Percentiles rank a stretch among this genome's conserved stretches.
phyloP scores from a whole-genome alignment of 2,797 vertebrate species.

The Pyrocephalus nanus region DNA sequence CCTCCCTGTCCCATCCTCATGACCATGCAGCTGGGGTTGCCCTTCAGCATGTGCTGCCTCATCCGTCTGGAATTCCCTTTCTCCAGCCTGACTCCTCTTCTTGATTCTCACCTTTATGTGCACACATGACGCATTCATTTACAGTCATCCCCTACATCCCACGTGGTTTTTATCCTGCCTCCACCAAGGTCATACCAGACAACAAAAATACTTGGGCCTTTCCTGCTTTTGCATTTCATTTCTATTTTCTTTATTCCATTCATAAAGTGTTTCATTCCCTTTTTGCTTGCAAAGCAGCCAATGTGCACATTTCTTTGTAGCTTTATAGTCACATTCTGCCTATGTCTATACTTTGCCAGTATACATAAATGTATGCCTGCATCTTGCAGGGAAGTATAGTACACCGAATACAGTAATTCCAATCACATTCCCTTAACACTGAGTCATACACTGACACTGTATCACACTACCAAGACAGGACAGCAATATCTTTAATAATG shows the following conservation, averaged over 20 bases:
- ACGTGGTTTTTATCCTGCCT: not conserved
- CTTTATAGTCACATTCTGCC: not conserved
- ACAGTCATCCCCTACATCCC: not conserved
- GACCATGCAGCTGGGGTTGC: slow-evolving; percentile 41
- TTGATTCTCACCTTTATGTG: not conserved
- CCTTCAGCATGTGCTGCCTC: not conserved
- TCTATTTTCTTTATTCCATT: not conserved
- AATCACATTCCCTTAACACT: not conserved
- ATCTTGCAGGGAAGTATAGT: not conserved
- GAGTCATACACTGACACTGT: not conserved
- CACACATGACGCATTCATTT: rapidly evolving
- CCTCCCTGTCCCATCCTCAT: not conserved
- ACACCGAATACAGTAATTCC: not conserved
- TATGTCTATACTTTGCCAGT: not conserved
- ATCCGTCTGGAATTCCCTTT: slow-evolving; percentile 4
- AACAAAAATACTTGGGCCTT: not conserved
- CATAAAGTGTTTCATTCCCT: not conserved
- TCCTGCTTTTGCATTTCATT: not conserved
- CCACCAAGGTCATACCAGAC: not conserved
- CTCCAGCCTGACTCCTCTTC: not conserved
- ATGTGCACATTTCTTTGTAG: not conserved
- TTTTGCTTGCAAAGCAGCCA: not conserved
- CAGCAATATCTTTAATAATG: not conserved
- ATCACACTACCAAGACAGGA: not conserved
- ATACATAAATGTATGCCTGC: not conserved